A percentile compares a stretch with the other conserved stretches of the same genome.
These are phyloP conservation scores for Tenodera sinensis DNA, from an alignment of 2,888 invertebrate genomes.

Conservation along the genomic window DNA sequence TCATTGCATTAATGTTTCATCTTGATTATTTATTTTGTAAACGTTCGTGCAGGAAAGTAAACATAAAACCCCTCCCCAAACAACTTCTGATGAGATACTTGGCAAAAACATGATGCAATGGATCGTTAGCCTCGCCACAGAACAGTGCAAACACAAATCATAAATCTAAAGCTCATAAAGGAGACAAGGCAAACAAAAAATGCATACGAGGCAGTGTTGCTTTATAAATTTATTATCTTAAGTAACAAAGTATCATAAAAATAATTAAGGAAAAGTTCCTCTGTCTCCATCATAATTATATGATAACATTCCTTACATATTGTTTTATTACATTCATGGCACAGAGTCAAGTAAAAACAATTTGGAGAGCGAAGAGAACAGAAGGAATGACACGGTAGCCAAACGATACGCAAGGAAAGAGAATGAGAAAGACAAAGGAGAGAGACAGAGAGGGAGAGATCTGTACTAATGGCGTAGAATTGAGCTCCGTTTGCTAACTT, in stretches of 20 bases:
- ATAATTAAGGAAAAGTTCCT: not conserved
- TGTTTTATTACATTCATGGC: not conserved
- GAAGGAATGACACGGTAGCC: not conserved
- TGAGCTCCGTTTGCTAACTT: constrained; percentile 13
- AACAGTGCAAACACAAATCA: not conserved
- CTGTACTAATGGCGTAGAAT: not conserved
- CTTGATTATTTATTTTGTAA: no score
- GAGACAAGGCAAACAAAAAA: not conserved
- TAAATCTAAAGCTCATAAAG: not conserved
- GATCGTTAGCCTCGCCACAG: not conserved
- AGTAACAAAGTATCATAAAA: not conserved
- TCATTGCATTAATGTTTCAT: no score
- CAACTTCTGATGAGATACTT: no score
- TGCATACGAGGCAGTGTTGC: not conserved
- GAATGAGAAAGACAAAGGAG: not conserved
- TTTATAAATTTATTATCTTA: not conserved
- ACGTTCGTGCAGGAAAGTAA: no score
- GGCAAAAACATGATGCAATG: not conserved
- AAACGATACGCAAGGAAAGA: not conserved
- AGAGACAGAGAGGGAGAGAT: not conserved
- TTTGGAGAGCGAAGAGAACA: not conserved
- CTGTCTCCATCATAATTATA: not conserved
- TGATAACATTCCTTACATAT: not conserved
- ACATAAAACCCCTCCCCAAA: no score
- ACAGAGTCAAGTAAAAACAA: not conserved